Base-by-base conservation (phyloP, 2,797 vertebrate species). In the Neosilurus mollespiculum region DNA sequence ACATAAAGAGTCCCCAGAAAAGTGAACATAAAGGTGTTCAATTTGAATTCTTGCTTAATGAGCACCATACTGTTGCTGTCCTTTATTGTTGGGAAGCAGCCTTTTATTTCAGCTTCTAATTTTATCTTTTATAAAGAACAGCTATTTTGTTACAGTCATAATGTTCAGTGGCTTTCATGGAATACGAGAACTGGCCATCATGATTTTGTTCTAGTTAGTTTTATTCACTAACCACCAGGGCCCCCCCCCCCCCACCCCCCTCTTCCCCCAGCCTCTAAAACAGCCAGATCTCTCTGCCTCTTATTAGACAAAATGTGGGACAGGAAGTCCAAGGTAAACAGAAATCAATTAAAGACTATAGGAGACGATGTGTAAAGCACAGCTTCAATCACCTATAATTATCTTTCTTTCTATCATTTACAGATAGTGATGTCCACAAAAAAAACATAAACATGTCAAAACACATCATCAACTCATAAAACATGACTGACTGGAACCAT, bases 41-140 rank as follows among this genome's bases (percentile, higher is more conserved):
- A 83, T 86, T 81, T 87, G 83, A 81, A 87, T 85, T 84, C 82
- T 85, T 80, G 54, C 12, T 18, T 82, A 24, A 78, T 81, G 75
- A 84, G 24, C 77, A 64, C 77, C 77, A 30, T 30, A 53, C 30
- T 30, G 16, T 65, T 26, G 53, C 53, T 70, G 53, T 59, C 54
- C 66, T 70, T 43, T 71, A 81, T 84, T 30, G 59, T 62, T 82
- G 56, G 85, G 65, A 24, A 61, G 20, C 54, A 9, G 24, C 30
- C 73, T 66, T 79, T 82, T 78, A 61, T 80, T 69, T 43, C n/a
- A 59, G 54, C 26, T 66, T 30, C 64, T 83, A 78, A 75, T 85
- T 83, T 81, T 83, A 80, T 69, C 34, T 24, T 20, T 79, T 54
- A 66, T 83, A 67, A 65, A 51, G 34, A 11, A 43, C 58, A 37